These are phyloP conservation scores for Actinemys pallida DNA, from an alignment of 2,113 vertebrate genomes.

Conservation along the genomic window DNA sequence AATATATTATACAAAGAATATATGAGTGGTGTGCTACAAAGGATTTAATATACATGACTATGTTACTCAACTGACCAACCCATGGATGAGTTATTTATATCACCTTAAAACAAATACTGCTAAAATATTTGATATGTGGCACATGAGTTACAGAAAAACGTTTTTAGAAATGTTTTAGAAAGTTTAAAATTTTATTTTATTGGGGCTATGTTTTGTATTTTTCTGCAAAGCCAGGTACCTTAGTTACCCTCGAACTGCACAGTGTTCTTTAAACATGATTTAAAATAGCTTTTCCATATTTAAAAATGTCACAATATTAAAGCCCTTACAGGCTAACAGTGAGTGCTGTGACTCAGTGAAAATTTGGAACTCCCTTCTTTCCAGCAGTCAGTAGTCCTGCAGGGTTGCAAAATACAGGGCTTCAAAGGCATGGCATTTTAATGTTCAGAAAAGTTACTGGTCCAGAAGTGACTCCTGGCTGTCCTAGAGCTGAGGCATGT, in stretches of 20 bases:
- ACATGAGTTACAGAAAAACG: neutral
- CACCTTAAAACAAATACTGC: neutral
- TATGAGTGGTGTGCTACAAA: neutral
- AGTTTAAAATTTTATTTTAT: neutral
- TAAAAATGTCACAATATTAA: neutral
- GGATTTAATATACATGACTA: neutral
- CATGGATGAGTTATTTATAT: neutral
- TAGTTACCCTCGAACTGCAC: neutral
- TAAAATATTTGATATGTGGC: constrained; percentile 3
- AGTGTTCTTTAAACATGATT: neutral
- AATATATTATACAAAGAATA: neutral
- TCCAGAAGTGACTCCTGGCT: constrained; percentile 11
- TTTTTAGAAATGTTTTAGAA: neutral
- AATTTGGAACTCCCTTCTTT: neutral
- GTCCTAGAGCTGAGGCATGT: neutral
- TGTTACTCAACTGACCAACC: neutral
- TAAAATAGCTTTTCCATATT: neutral
- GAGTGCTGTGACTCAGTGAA: neutral
- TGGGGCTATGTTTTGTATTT: neutral
- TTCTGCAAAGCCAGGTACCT: neutral
- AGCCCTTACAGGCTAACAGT: neutral
- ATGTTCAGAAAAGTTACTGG: neutral
- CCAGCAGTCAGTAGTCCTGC: neutral
- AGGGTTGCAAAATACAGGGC: neutral
- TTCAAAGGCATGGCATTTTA: constrained; percentile 32